These are phyloP conservation scores for Ailurus styani DNA, from an alignment of 2,113 vertebrate species.

Conservation along the genomic window DNA sequence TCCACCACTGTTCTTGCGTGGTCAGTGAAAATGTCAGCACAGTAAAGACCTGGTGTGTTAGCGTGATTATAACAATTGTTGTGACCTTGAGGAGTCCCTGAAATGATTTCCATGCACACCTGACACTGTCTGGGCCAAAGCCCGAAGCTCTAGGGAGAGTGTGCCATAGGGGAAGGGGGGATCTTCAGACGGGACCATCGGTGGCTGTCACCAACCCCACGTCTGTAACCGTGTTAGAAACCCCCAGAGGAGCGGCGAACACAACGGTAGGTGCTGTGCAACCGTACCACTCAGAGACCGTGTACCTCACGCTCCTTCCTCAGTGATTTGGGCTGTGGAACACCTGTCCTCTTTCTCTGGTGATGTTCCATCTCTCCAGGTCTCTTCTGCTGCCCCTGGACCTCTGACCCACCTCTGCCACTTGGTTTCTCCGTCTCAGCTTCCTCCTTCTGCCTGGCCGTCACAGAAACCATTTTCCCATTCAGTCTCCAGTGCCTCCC, in stretches of 20 bases:
- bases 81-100: no score
- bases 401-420: neutral
- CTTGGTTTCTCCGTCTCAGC: neutral
- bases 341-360: neutral
- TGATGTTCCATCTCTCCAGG: neutral
- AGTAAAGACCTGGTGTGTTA: neutral
- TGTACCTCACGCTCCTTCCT: neutral
- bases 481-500: neutral
- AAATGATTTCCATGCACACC: neutral
- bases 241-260: neutral
- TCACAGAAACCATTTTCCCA: neutral
- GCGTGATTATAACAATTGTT: neutral
- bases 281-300: neutral
- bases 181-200: neutral
- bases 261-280: fast-evolving
- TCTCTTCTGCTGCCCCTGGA: neutral
- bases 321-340: neutral
- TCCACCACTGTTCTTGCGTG: neutral
- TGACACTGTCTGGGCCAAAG: neutral
- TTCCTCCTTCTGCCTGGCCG: neutral
- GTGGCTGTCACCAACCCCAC: fast-evolving
- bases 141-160: neutral
- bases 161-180: neutral
- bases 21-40: neutral
- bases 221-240: neutral